These are phyloP conservation scores for Margaritifera margaritifera DNA, from an alignment of 2,888 invertebrate genomes.

Conservation along the genomic window DNA sequence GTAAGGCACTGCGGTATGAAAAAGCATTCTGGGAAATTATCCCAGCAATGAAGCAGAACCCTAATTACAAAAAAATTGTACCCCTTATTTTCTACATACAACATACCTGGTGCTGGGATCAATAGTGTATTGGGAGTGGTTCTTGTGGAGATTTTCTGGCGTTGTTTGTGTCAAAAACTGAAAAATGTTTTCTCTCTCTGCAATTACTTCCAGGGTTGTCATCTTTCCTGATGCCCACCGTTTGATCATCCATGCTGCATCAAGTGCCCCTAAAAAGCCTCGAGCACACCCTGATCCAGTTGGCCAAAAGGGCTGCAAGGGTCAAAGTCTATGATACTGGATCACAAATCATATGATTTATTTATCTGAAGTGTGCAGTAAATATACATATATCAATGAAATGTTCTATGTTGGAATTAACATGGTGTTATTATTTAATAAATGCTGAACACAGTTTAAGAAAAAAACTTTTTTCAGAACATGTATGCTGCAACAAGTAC, in stretches of 20 bases:
- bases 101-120: slow-evolving; percentile 78
- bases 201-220: slow-evolving; percentile 86
- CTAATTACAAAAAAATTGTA: neutral
- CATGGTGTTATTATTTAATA: neutral
- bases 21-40: too few relatives aligned
- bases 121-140: slow-evolving; percentile 78
- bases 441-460: neutral
- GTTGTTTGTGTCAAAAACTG: slow-evolving; percentile 93
- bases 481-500: neutral
- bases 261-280: slow-evolving; percentile 95
- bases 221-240: slow-evolving; percentile 82
- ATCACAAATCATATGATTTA: neutral
- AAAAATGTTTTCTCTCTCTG: slow-evolving; percentile 96
- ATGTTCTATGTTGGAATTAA: neutral
- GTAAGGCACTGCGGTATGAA: too few relatives aligned
- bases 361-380: neutral
- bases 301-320: slow-evolving; percentile 88
- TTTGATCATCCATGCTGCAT: slow-evolving; percentile 95
- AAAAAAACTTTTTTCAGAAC: neutral
- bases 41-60: neutral
- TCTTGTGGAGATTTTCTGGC: slow-evolving; percentile 94
- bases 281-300: slow-evolving; percentile 98
- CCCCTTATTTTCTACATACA: neutral
- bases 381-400: too few relatives aligned
- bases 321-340: slow-evolving; percentile 22